phyloP scores from a whole-genome alignment of 1,140 invertebrate species.

The Drosophila kohkoa region DNA sequence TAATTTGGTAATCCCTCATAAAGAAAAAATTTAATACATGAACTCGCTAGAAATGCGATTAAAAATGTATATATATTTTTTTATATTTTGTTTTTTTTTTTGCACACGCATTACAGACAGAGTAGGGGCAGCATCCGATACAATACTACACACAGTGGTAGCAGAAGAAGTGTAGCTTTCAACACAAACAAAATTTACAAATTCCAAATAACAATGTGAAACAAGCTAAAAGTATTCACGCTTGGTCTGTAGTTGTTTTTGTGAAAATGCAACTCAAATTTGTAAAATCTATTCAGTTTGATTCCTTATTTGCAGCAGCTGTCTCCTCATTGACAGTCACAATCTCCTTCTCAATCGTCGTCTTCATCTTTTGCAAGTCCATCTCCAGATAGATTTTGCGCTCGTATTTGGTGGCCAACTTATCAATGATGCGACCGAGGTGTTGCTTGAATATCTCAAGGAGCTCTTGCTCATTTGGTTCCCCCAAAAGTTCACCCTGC shows the following conservation, averaged over 20 bases:
- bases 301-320: slow-evolving; percentile 35
- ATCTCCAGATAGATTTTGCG: slow-evolving; percentile 46
- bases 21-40: no score
- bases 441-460: slow-evolving; percentile 36
- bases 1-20: no score
- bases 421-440: slow-evolving; percentile 36
- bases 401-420: slow-evolving; percentile 45
- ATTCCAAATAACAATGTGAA: background rate
- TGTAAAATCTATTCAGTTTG: slow-evolving; percentile 1
- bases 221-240: background rate
- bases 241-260: background rate
- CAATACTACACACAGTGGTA: background rate
- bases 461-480: slow-evolving; percentile 43
- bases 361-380: slow-evolving; percentile 54
- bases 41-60: no score
- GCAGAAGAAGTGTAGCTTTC: background rate
- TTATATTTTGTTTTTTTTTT: slow-evolving; percentile 3
- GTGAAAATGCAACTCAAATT: slow-evolving; percentile 2
- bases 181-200: slow-evolving; percentile 10
- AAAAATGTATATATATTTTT: background rate
- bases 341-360: slow-evolving; percentile 57
- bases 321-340: slow-evolving; percentile 43
- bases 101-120: background rate
- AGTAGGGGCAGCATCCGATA: slow-evolving; percentile 3
- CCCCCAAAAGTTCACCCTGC: slow-evolving; percentile 3